Evolutionary conservation across 2,888 invertebrate species (phyloP).

Genomic region (Dasysyrphus tricinctus): DNA sequence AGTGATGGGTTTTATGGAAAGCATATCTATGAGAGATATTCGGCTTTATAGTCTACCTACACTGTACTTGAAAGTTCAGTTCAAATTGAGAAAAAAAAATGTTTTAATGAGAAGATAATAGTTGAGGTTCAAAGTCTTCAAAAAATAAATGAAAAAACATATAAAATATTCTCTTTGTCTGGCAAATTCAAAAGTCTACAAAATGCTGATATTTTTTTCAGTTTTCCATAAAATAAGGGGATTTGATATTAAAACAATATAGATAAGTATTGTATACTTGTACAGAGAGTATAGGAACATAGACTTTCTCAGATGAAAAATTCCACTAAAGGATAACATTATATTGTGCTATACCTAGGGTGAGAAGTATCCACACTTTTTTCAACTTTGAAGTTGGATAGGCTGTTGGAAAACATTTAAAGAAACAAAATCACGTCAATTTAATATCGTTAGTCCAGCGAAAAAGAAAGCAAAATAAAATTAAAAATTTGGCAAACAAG

Average conservation of each 20-base stretch:
- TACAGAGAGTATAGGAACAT: background rate
- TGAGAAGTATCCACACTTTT: no score
- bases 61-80: conserved; percentile 58
- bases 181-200: background rate
- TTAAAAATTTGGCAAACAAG: no score
- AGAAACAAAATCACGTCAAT: no score
- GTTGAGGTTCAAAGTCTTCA: conserved; percentile 38
- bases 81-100: conserved; percentile 11
- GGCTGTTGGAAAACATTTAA: no score
- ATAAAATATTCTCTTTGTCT: conserved; percentile 35
- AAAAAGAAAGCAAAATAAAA: no score
- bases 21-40: background rate
- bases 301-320: no score
- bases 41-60: conserved; percentile 14
- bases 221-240: conserved; percentile 4
- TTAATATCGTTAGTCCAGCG: no score
- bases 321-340: no score
- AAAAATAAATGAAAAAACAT: background rate
- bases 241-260: background rate
- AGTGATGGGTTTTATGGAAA: background rate
- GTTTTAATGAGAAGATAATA: conserved; percentile 42
- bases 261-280: background rate
- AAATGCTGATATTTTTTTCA: conserved; percentile 21
- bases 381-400: no score
- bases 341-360: no score